Base-by-base conservation (phyloP, 2,888 invertebrate genomes). In the Ectobius pallidus region DNA sequence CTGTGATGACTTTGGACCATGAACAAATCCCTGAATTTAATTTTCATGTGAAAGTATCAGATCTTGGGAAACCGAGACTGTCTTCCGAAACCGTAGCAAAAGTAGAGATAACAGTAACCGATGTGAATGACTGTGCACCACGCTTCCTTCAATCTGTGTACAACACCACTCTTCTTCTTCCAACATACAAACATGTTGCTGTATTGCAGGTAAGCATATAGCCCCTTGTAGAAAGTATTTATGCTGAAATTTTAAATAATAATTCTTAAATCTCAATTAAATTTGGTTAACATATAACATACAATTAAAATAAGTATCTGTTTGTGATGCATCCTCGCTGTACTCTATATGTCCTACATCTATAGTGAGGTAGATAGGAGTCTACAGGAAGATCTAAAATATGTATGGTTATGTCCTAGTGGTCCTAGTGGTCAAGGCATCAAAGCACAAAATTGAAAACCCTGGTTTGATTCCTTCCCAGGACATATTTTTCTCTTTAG, bases 41-140 rank as follows among this genome's bases (percentile, higher is more conserved):
- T 71, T 97, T 97, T 83, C 91, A 91, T 79, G 96, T 97, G 11
- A 90, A 92, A 85, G 92, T 94, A 2, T 89, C 91, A 39, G 96
- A 96, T 83, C 86, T 91, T 81, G 97, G 96, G 0, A 90, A 89
- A 76, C 97, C 97, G 1, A 89, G 90, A 69, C 84, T 95, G 27
- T 90, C 92, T 25, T 92, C 95, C 0, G 91, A 91, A 78, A 90
- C 90, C 71, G 89, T 90, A 14, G 96, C 97, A 0, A 87, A 86
- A 74, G 95, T 99, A 16, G 85, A 87, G 76, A 92, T 98, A 30
- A 84, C 86, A 72, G 90, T 97, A 34, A 86, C 85, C 6, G 95
- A 96, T 83, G 91, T 95, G 6, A 96, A 97, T 84, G 96, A 97
- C 81, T 94, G 94, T 78, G 90, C 95, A n/a, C 97, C 97, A 2